Evolutionary conservation across 2,888 invertebrate species (phyloP), one percentile per base, ranked within the genome.

Genomic region (Lottia scabra): DNA sequence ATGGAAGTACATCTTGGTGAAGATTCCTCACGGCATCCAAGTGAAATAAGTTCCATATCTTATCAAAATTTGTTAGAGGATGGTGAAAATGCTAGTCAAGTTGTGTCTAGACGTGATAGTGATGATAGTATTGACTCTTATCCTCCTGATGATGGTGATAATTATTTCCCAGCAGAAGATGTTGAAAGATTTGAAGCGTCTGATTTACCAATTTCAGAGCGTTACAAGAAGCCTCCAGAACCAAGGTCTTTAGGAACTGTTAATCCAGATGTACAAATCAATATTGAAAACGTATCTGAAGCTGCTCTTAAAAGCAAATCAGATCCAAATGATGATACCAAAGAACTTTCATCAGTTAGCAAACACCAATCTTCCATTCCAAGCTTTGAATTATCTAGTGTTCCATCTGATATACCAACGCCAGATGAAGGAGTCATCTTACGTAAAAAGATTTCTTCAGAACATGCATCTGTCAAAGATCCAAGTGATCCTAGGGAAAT

Each of bases 1-100:
- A 83, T 88, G 80, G 88, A 88, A 75, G 88, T 89, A n/a, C 83
- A 88, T 62, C 82, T 88, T 64, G 87, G 87, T 67, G 88, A 88
- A 62, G 86, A 85, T 46, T 85, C 84, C 75, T 88, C 88, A 8
- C 81, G 87, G 67, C 86, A 86, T 70, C 85, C 87, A 5, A 87
- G 87, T 80, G 88, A 89, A 75, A 84, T 88, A 16, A 87, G 87
- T 67, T 86, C 87, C 30, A 74, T 88, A 13, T 87, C 87, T 0
- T 86, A 86, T 65, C 86, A 86, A 75, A 86, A 85, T 75, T 78
- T 86, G n/a, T 73, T 86, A 23, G 86, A 86, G 62, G 86, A 85
- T 64, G 81, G 80, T 1, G 82, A 84, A n/a, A 77, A 79, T 30
- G 63, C 73, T 44, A 77, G 76, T 13, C 75, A 76, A 13, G 79